Base-by-base conservation (phyloP, 2,797 vertebrate genomes). In the Myotis myotis region DNA sequence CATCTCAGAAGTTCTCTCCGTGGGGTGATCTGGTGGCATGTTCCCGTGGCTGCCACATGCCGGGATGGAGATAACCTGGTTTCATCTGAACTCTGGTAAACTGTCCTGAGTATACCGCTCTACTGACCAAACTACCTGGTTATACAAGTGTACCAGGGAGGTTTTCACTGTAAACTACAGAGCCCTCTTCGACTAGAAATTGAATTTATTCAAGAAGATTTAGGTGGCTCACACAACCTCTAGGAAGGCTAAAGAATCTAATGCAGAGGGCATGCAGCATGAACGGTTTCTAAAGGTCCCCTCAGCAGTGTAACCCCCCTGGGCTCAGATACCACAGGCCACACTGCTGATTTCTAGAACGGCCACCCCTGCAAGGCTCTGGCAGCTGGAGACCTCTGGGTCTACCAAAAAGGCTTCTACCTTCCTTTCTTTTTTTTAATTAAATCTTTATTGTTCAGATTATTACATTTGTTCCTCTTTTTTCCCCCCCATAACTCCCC, bases 211-310 rank as follows among this genome's bases (percentile, higher is more conserved):
- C 19, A 16, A 60, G 44, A 30, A 78, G n/a, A 19, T 60, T 25
- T 38, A 60, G 6, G 25, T 8, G 72, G 51, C 70, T 89, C 90
- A 11, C 0, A 17, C n/a, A 72, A 30, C 20, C 41, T 55, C 44
- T 33, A n/a, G 47, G 16, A 72, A 19, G 20, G 22, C 38, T 68
- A 15, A 72, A 72, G 16, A 28, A 25, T 68, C n/a, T 72, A 16
- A 33, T 8, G 13, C 2, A 28, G 12, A 55, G 20, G n/a, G 22
- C 17, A 0, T 0, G 17, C 22, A 20, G 12, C 9, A 5, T 0
- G 4, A 23, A 78, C 6, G 10, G 33, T 53, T 20, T 22, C 41
- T 53, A 55, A 33, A 47, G 25, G 47, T 23, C 20, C 36, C 47
- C 38, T 36, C 16, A 23, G n/a, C 5, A 10, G 16, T 70, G 41